Evolutionary conservation across 92 coral and sea anemone species (phyloP).

Genomic region (Parazoanthus atlanticus): DNA sequence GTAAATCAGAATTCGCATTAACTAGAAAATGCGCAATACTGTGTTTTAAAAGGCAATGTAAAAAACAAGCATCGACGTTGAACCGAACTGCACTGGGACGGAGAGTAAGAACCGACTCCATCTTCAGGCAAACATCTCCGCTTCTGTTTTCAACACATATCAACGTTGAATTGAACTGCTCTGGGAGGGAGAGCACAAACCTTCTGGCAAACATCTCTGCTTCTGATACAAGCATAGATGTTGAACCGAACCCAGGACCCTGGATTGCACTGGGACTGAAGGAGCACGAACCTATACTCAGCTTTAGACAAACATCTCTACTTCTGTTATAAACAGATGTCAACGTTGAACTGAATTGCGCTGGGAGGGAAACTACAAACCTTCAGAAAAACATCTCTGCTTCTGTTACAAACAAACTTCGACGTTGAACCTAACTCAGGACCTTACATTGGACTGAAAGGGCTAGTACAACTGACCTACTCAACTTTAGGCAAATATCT

Average conservation of each 20-base stretch:
- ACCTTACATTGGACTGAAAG: too few species aligned
- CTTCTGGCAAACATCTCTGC: slow-evolving; percentile 78
- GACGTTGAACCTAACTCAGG: neutral
- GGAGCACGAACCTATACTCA: neutral
- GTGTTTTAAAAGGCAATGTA: neutral
- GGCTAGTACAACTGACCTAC: neutral
- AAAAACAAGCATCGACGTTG: neutral
- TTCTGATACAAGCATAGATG: slow-evolving; percentile 70
- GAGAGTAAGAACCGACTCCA: too few species aligned
- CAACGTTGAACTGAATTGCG: neutral
- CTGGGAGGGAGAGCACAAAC: slow-evolving; percentile 17
- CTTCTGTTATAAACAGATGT: neutral
- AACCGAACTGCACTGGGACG: neutral
- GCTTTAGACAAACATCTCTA: neutral
- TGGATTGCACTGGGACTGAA: neutral
- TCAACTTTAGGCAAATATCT: neutral
- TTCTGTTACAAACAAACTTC: slow-evolving; percentile 77
- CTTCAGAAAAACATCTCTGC: slow-evolving; percentile 74
- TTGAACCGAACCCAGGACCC: too few species aligned
- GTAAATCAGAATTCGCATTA: neutral
- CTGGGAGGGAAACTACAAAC: slow-evolving; percentile 14
- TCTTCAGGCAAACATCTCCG: slow-evolving; percentile 66
- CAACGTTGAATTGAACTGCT: neutral
- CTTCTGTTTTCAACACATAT: neutral
- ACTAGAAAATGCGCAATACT: too few species aligned